phyloP scores from a whole-genome alignment of 2,797 vertebrate genomes.

The Acridotheres tristis region DNA sequence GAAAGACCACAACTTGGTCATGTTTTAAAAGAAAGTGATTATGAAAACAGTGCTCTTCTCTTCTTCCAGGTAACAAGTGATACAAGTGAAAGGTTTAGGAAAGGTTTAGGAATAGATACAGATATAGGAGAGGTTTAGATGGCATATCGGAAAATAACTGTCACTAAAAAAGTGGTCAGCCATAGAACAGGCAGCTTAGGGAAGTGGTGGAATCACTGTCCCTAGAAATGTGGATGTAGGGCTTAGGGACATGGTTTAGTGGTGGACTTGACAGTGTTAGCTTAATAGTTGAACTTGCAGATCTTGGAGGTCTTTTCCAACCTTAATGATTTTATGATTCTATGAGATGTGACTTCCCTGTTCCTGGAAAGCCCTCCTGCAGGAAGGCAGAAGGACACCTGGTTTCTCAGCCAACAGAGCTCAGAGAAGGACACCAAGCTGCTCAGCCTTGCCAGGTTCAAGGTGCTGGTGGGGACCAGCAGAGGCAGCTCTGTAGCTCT shows the following conservation, averaged over 20 bases:
- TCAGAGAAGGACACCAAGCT: accelerated
- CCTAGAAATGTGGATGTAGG: not conserved
- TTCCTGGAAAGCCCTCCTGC: not conserved
- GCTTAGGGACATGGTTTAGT: not conserved
- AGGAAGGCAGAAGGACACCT: not conserved
- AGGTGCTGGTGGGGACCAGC: not conserved
- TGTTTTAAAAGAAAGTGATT: not conserved
- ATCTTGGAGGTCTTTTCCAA: not conserved
- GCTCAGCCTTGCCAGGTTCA: not conserved
- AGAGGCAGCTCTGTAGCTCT: not conserved
- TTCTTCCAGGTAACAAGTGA: not conserved
- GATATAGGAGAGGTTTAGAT: not conserved
- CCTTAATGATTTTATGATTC: not conserved
- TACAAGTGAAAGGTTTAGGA: not conserved
- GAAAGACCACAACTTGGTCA: not conserved
- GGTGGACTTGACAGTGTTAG: not conserved
- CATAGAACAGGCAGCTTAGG: not conserved
- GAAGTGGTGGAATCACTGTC: not conserved
- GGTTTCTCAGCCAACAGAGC: not conserved
- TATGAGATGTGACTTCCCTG: not conserved
- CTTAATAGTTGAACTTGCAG: not conserved
- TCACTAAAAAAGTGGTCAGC: not conserved
- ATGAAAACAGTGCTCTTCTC: not conserved
- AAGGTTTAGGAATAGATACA: not conserved
- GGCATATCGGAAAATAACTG: not conserved